Percentiles rank a stretch among this genome's conserved stretches.
Conservation (phyloP, 2,797 vertebrate genomes). For the Eulemur coronatus region DNA sequence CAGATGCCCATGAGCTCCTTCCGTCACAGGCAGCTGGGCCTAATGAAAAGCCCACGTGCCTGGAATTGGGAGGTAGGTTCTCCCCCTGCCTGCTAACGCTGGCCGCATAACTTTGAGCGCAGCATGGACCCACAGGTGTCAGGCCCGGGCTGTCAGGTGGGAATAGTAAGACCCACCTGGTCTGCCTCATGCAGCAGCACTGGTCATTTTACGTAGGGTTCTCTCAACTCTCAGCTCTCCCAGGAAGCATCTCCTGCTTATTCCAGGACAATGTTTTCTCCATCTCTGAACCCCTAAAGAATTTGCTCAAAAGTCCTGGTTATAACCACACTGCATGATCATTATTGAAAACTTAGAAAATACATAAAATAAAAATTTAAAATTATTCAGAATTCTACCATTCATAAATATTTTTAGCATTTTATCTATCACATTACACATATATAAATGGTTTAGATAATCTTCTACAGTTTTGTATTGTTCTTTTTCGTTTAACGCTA, state of each 20-base stretch:
- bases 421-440: not conserved
- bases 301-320: not conserved
- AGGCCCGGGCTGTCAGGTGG: too few species aligned
- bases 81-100: not conserved
- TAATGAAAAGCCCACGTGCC: slow-evolving; percentile 23
- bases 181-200: not conserved
- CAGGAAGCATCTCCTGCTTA: not conserved
- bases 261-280: not conserved
- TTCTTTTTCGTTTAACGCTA: not conserved
- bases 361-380: not conserved
- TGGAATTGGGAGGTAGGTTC: not conserved
- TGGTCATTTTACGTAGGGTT: not conserved
- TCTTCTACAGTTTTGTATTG: not conserved
- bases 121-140: not conserved
- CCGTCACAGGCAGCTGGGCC: slow-evolving; percentile 33
- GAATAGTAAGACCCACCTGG: not conserved
- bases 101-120: not conserved
- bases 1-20: slow-evolving; percentile 33
- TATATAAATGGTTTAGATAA: not conserved
- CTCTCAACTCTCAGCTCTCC: not conserved
- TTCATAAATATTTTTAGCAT: slow-evolving; percentile 15
- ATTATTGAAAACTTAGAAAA: slow-evolving; percentile 15
- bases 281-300: not conserved
- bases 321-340: not conserved
- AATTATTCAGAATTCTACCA: not conserved